A percentile compares a stretch with the other conserved stretches of the same genome.
Evolutionary conservation across 1,140 invertebrate species (phyloP).

Genomic region (Camponotus pennsylvanicus): DNA sequence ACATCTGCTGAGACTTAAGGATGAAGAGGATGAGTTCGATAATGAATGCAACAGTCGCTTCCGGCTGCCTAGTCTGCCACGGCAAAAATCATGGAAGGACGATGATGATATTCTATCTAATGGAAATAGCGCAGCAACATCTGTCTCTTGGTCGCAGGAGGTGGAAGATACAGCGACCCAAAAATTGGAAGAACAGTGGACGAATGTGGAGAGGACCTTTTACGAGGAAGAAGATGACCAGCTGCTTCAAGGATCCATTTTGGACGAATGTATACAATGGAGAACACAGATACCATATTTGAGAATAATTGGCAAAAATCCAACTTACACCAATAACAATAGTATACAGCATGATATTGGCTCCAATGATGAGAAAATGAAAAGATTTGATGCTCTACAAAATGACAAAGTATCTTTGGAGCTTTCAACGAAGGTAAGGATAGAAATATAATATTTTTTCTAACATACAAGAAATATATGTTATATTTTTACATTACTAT

Average conservation of each 20-base stretch:
- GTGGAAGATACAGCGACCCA: constrained; percentile 77
- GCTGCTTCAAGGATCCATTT: constrained; percentile 54
- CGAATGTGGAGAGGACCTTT: constrained; percentile 78
- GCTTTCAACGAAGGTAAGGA: constrained; percentile 51
- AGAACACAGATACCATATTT: constrained; percentile 80
- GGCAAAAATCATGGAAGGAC: constrained; percentile 53
- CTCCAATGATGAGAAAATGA: neutral
- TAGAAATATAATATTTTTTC: neutral
- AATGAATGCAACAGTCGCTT: constrained; percentile 36
- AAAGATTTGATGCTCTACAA: neutral
- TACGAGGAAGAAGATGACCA: constrained; percentile 77
- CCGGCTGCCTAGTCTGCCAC: constrained; percentile 64
- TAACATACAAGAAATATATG: neutral
- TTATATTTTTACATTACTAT: neutral
- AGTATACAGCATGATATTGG: neutral
- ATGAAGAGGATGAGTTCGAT: constrained; percentile 9
- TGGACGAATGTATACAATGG: constrained; percentile 83
- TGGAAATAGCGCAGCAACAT: constrained; percentile 72
- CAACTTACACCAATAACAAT: constrained; percentile 35
- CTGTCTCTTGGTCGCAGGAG: constrained; percentile 79
- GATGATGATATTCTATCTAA: constrained; percentile 48
- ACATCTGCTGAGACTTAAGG: constrained; percentile 24
- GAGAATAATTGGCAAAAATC: constrained; percentile 77
- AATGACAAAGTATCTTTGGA: constrained; percentile 23
- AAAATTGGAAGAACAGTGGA: constrained; percentile 81